A percentile compares a stretch with the other conserved stretches of the same genome.
phyloP scores from a whole-genome alignment of 2,797 vertebrate genomes.

The Oryzias sinensis region DNA sequence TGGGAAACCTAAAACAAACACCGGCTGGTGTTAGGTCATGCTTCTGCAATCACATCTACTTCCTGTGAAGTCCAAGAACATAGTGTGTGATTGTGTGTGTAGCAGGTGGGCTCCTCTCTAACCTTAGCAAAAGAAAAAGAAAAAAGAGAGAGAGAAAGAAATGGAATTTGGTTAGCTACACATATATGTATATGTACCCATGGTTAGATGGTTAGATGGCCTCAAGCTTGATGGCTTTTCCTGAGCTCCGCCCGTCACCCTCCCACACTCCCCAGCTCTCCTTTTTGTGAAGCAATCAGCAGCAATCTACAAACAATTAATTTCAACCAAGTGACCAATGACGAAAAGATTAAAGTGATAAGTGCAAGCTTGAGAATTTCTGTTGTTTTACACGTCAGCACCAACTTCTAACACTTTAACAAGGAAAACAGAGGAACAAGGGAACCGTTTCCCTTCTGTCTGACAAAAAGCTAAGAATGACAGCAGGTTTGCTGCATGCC shows the following conservation, averaged over 20 bases:
- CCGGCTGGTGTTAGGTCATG: constrained; percentile 78
- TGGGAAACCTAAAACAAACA: constrained; percentile 81
- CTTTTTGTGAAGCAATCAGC: constrained; percentile 54
- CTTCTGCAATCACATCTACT: constrained; percentile 78
- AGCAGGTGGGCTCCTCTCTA: constrained; percentile 71
- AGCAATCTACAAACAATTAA: constrained; percentile 59
- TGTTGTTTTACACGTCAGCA: constrained; percentile 53
- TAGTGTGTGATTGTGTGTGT: constrained; percentile 29
- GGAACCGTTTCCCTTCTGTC: constrained; percentile 4
- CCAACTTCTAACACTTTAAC: constrained; percentile 51
- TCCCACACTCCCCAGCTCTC: constrained; percentile 9
- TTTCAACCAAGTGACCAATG: constrained; percentile 55
- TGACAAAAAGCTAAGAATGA: no score
- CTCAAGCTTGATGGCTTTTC: constrained; percentile 12
- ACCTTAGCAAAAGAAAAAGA: constrained; percentile 53
- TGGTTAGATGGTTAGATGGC: constrained; percentile 6
- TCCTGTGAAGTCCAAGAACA: constrained; percentile 71
- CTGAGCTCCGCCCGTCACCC: constrained; percentile 13
- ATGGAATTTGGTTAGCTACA: constrained; percentile 49
- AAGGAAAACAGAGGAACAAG: constrained; percentile 43
- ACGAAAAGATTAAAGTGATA: constrained; percentile 53
- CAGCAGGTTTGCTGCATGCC: no score
- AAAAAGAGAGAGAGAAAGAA: constrained; percentile 54
- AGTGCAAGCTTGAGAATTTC: constrained; percentile 55
- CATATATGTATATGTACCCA: background rate